Evolutionary conservation across 2,113 vertebrate species (phyloP).

Genomic region (Lonchura striata): DNA sequence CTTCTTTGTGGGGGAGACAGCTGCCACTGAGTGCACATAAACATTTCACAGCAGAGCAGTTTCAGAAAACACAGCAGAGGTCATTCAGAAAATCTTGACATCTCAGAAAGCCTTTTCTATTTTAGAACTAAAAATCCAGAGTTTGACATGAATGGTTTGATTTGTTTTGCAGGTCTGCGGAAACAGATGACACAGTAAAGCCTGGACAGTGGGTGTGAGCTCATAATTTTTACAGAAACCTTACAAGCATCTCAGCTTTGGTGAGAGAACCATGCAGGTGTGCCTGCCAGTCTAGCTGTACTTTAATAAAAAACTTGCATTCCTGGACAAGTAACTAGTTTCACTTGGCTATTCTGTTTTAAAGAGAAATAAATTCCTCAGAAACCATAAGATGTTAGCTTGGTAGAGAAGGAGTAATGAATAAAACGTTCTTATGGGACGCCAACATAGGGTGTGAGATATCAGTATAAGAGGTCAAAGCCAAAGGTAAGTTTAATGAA

Average conservation of each 20-base stretch:
- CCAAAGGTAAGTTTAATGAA: background rate
- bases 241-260: background rate
- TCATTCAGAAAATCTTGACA: background rate
- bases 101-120: constrained; percentile 20
- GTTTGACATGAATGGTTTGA: background rate
- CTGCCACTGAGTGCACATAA: background rate
- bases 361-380: background rate
- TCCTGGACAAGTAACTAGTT: background rate
- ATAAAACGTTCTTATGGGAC: background rate
- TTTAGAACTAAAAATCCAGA: background rate
- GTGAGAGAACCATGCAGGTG: background rate
- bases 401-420: background rate
- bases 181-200: background rate
- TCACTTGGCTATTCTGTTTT: background rate
- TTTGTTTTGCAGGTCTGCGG: constrained; percentile 19
- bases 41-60: background rate
- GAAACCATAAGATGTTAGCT: background rate
- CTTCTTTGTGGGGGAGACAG: background rate
- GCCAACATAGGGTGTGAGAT: background rate
- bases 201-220: background rate
- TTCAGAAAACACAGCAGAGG: background rate
- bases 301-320: background rate
- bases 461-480: background rate
- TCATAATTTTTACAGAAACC: background rate
- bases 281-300: background rate